Evolutionary conservation across 1,140 invertebrate genomes (phyloP), one percentile per base, ranked within the genome.

Genomic region (Hycleus cichorii): DNA sequence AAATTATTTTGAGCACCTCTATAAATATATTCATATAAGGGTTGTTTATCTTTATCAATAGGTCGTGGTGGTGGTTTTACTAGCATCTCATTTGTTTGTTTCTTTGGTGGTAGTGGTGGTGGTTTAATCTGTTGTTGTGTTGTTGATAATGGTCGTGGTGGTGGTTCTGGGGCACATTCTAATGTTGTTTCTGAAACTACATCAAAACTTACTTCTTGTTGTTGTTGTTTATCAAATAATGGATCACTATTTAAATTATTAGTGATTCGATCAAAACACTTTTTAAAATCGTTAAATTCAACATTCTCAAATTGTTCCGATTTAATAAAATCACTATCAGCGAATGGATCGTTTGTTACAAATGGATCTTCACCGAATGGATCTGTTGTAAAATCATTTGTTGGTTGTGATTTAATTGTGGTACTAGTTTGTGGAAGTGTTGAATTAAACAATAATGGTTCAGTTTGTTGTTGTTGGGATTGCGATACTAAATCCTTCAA

Each of bases 61-160:
- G 82, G 83, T 38, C 85, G 84, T 2, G 84, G 83, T 1, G 85
- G 86, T 0, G 85, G 84, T 58, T 80, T 82, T 4, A 74, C 63
- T 2, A 67, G 66, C 32, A 71, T 58, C 48, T 71, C 69, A 32
- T 60, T 59, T 25, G 63, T 56, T 58, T 86, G 80, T 67, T 91
- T 90, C 72, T 93, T 93, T 0, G 90, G 90, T 3, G 90, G 90
- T 54, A 93, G 75, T 1, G 90, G 90, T 7, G 90, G 90, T 1
- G 90, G 90, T 61, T 90, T 80, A 48, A 83, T 78, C 74, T 70
- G 76, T 72, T 32, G 32, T 32, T 32, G 32, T 32, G 32, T 32
- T 32, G 32, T 32, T 32, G 32, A 18, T 32, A 69, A 80, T 69
- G 82, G 85, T 49, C 87, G 73, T 2, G 87, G 87, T 9, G 87